Percentiles rank a stretch among this genome's conserved stretches.
These are phyloP conservation scores for Hyles euphorbiae DNA, from an alignment of 1,140 invertebrate species.

Conservation along the genomic window DNA sequence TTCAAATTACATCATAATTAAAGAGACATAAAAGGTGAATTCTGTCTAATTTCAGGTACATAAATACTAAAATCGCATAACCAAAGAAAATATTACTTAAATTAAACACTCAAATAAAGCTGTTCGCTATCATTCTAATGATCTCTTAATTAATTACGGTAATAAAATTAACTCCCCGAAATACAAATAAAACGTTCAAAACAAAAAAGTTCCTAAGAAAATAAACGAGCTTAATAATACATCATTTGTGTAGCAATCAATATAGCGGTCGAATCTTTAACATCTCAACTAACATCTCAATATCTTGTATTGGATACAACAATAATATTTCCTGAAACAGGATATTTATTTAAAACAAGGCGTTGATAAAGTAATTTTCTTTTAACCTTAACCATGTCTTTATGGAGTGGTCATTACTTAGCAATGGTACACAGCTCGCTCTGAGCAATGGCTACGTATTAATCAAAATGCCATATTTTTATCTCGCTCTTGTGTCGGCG, in stretches of 20 bases:
- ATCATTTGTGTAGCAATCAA: slow-evolving; percentile 70
- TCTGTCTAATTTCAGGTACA: background rate
- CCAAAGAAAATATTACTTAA: background rate
- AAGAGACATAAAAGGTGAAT: too few species aligned
- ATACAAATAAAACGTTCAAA: slow-evolving; percentile 19
- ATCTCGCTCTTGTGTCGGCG: slow-evolving; percentile 50
- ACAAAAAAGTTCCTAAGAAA: slow-evolving; percentile 32
- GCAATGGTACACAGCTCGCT: slow-evolving; percentile 73
- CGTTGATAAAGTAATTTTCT: slow-evolving; percentile 76
- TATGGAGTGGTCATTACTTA: slow-evolving; percentile 75
- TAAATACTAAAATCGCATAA: background rate
- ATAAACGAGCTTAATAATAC: slow-evolving; percentile 64
- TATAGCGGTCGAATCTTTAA: slow-evolving; percentile 65
- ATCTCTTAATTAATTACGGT: slow-evolving; percentile 21
- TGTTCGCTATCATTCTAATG: slow-evolving; percentile 4
- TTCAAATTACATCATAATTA: too few species aligned
- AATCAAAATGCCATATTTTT: slow-evolving; percentile 75
- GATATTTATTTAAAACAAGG: slow-evolving; percentile 76
- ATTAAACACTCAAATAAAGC: background rate
- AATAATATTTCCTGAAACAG: slow-evolving; percentile 75
- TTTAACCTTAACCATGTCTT: slow-evolving; percentile 76
- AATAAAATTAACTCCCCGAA: slow-evolving; percentile 25
- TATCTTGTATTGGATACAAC: slow-evolving; percentile 71
- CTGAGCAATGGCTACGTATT: slow-evolving; percentile 75
- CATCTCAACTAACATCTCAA: slow-evolving; percentile 69